phyloP scores from a whole-genome alignment of 2,888 invertebrate species.

The Drosophila limbata region DNA sequence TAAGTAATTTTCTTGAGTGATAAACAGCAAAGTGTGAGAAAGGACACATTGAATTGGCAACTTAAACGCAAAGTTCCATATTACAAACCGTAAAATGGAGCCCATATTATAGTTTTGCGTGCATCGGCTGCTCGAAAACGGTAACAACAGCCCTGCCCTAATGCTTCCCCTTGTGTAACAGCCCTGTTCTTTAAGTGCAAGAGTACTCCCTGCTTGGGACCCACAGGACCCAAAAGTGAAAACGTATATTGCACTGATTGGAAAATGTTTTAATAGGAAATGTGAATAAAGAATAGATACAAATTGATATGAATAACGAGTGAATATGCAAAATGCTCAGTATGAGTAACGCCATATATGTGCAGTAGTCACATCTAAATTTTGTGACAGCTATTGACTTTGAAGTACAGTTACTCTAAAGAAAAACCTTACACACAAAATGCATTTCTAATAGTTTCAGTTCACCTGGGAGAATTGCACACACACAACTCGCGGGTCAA shows the following conservation, averaged over 20 bases:
- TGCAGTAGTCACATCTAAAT: slow-evolving; percentile 21
- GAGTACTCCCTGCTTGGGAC: slow-evolving; percentile 43
- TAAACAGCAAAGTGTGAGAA: slow-evolving; percentile 52
- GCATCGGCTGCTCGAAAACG: slow-evolving; percentile 71
- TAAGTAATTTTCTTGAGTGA: slow-evolving; percentile 70
- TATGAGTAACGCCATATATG: slow-evolving; percentile 21
- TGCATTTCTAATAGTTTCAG: slow-evolving; percentile 53
- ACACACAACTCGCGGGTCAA: slow-evolving; percentile 30
- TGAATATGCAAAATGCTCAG: slow-evolving; percentile 2
- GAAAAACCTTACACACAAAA: slow-evolving; percentile 16
- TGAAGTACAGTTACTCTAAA: slow-evolving; percentile 35
- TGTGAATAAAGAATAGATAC: slow-evolving; percentile 22
- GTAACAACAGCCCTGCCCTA: slow-evolving; percentile 72
- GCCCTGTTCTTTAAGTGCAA: slow-evolving; percentile 47
- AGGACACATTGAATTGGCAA: slow-evolving; percentile 47
- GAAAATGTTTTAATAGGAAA: slow-evolving; percentile 17
- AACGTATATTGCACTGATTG: slow-evolving; percentile 34
- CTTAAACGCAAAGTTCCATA: slow-evolving; percentile 37
- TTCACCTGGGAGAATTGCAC: slow-evolving; percentile 40
- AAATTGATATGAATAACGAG: background rate
- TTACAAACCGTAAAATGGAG: slow-evolving; percentile 52
- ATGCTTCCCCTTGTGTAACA: slow-evolving; percentile 70
- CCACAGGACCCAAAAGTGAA: slow-evolving; percentile 54
- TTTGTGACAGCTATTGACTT: slow-evolving; percentile 15
- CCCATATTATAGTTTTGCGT: slow-evolving; percentile 63